Base-by-base conservation (phyloP, 2,888 invertebrate species). In the Eupithecia pulchellata region DNA sequence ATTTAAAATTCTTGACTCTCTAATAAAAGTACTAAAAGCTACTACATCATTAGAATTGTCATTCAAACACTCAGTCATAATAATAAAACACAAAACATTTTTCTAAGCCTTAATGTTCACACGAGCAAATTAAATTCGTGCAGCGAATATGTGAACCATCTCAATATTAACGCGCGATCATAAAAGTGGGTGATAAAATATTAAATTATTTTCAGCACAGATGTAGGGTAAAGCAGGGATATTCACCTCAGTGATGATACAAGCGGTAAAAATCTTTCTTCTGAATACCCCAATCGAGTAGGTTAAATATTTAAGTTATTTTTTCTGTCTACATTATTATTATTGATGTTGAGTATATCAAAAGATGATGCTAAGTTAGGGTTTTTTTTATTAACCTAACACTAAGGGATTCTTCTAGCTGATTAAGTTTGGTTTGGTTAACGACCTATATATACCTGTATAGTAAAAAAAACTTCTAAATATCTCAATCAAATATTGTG, bases 151-250 rank as follows among this genome's bases (percentile, higher is more conserved):
- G n/a, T 69, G 68, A 68, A 68, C 65, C 69, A 64, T 64, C 67
- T 73, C 66, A 63, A 68, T 67, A 70, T 74, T 74, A 76, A 66
- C 66, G 64, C 65, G 71, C 66, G 61, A 36, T 64, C 71, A 68
- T 78, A 78, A 77, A 76, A 72, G 70, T 72, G 71, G 32, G 71
- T 74, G 71, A 74, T 78, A 76, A 78, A 78, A 75, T 78, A 78
- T 77, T 78, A 77, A 78, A 77, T 77, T 77, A 77, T 77, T 75
- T 78, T 71, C 72, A 68, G 68, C 73, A 75, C 77, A 74, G 72
- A 68, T 69, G 69, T 42, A 61, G 75, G 52, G 52, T 52, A 25
- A 52, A 52, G 52, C 25, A 52, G 52, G 52, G 52, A 13, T 52
- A 52, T 3, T 52, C 52, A 25, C 52, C 52, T 52, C 52, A 11